These are phyloP conservation scores for Micoletzkya japonica DNA, from an alignment of 2,888 invertebrate species.

Conservation along the genomic window DNA sequence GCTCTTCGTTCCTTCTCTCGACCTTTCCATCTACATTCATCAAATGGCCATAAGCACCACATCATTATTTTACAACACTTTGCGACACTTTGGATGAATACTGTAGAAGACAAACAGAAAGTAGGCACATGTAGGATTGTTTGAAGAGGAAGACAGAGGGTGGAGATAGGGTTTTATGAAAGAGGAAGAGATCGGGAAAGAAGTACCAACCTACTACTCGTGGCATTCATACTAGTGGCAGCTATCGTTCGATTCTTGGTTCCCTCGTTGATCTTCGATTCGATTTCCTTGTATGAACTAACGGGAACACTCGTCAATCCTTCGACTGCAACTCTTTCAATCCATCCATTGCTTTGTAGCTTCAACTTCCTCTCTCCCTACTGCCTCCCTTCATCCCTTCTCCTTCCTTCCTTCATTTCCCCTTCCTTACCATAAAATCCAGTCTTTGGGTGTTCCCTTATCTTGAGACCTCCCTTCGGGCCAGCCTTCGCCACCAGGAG, in stretches of 20 bases:
- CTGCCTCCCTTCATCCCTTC: no score
- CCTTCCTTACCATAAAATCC: constrained; percentile 69
- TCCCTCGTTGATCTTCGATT: constrained; percentile 69
- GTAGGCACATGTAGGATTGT: not conserved
- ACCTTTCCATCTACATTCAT: constrained; percentile 20
- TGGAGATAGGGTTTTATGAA: not conserved
- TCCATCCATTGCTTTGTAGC: not conserved
- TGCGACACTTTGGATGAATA: not conserved
- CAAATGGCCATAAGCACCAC: constrained; percentile 18
- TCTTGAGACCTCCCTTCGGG: constrained; percentile 67
- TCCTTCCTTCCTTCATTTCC: not conserved
- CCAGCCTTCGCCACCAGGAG: constrained; percentile 50
- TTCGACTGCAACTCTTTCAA: constrained; percentile 65
- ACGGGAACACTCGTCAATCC: constrained; percentile 64
- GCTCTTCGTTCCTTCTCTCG: not conserved
- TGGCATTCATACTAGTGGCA: constrained; percentile 71
- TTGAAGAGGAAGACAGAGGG: not conserved
- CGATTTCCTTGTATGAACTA: constrained; percentile 66
- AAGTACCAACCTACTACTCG: constrained; percentile 64
- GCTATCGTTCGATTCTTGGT: constrained; percentile 70
- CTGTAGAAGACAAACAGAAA: not conserved
- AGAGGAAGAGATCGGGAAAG: not conserved
- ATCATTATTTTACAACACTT: not conserved
- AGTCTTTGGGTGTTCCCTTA: constrained; percentile 70
- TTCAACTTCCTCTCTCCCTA: not conserved